Evolutionary conservation across 1,140 invertebrate genomes (phyloP).

Genomic region (Lysiphlebus fabarum): DNA sequence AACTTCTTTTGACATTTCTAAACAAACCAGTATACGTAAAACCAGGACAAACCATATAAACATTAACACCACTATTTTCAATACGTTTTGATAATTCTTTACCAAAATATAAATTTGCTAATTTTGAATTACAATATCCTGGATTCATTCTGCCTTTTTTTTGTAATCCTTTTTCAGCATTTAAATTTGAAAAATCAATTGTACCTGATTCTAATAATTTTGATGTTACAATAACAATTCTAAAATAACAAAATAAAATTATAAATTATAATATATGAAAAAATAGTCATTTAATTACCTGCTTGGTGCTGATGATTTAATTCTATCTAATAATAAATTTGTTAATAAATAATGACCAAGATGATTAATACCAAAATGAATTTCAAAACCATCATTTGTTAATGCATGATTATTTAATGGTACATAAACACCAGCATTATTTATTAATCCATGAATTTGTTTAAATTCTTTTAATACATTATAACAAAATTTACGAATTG

Average conservation of each 20-base stretch:
- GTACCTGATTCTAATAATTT: conserved; percentile 60
- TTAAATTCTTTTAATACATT: conserved; percentile 62
- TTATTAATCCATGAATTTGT: conserved; percentile 70
- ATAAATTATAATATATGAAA: conserved; percentile 13
- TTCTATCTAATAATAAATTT: conserved; percentile 67
- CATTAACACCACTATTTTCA: conserved; percentile 62
- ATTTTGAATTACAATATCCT: conserved; percentile 76
- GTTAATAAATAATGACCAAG: conserved; percentile 84
- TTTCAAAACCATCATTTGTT: conserved; percentile 81
- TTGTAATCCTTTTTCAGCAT: conserved; percentile 58
- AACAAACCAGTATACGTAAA: conserved; percentile 78
- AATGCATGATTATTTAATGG: conserved; percentile 52
- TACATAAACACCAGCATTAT: conserved; percentile 71
- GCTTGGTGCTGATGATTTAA: conserved; percentile 64
- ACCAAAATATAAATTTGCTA: conserved; percentile 72
- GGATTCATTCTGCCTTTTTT: conserved; percentile 59
- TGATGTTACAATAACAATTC: conserved; percentile 60
- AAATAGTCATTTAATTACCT: conserved; percentile 56
- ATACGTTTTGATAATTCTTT: conserved; percentile 61
- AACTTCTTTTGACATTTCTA: conserved; percentile 65
- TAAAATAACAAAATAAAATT: conserved; percentile 33
- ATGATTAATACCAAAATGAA: conserved; percentile 77
- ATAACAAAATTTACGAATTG: conserved; percentile 67
- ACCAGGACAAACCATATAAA: conserved; percentile 79
- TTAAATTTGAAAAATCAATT: conserved; percentile 72